Evolutionary conservation across 2,888 invertebrate genomes (phyloP), one percentile per base, ranked within the genome.

Genomic region (Bhutanitis thaidina): DNA sequence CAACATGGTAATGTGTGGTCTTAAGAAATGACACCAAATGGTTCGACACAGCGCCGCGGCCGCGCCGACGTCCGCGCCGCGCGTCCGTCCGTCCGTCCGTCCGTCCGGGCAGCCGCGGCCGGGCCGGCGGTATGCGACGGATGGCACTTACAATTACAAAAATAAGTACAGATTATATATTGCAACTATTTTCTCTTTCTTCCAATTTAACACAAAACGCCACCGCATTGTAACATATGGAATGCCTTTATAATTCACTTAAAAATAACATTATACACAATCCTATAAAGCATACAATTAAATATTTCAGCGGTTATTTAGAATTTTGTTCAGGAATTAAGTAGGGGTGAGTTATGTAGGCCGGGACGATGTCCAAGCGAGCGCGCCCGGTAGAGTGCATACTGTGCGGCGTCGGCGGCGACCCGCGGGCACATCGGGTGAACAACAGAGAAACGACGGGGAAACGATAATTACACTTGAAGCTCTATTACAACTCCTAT

Each of bases 1-100:
- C 90, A 90, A 90, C 89, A 78, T 82, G 89, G 90, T 90, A 86
- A 85, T 82, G 81, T 85, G 80, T 81, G 81, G 74, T 77, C 81
- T 35, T 79, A 74, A 77, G 78, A 76, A 76, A 80, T 76, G 78
- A 78, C 77, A 74, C 71, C 74, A 67, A 56, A 67, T 64, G 66
- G 61, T 57, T 67, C 60, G 65, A 71, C 66, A 69, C 67, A 68
- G 68, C 56, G 59, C 63, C 59, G 58, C 52, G 34, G 62, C 46
- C 52, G 46, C 49, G 38, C 16, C 34, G 39, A 43, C 45, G 37
- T 40, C 27, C 8, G 27, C 27, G 8, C 8, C 27, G 8, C 27
- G 8, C 27, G 20, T 3, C 3, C 3, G 20, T 5, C 5, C 20
- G 5, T 20, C 5, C 3, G 3, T 20, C 5, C 20, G 20, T 5